Percentiles rank a stretch among this genome's conserved stretches.
phyloP scores from a whole-genome alignment of 2,888 invertebrate species.

The Morpho achilles region DNA sequence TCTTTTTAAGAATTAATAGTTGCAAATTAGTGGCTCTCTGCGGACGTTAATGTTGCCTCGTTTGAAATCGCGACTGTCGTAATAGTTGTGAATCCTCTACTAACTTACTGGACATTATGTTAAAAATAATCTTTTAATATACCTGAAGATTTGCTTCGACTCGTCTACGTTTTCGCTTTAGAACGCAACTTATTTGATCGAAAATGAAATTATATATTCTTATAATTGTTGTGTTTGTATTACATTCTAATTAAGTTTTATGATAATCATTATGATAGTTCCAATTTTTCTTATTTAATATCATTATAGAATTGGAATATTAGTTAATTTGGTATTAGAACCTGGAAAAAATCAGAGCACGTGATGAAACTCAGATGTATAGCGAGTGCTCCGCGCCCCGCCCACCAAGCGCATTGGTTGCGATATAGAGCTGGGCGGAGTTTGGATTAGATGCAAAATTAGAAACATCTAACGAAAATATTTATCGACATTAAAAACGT shows the following conservation, averaged over 20 bases:
- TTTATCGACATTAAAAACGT: neutral
- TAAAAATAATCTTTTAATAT: too few species aligned
- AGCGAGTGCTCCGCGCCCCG: slow-evolving; percentile 47
- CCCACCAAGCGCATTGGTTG: slow-evolving; percentile 65
- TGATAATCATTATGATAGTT: too few species aligned
- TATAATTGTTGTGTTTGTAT: too few species aligned
- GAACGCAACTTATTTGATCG: too few species aligned
- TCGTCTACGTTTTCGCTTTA: too few species aligned
- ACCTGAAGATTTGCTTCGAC: too few species aligned
- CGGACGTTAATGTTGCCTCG: slow-evolving; percentile 48
- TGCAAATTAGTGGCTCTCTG: slow-evolving; percentile 65
- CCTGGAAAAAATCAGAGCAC: slow-evolving; percentile 27
- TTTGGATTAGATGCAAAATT: slow-evolving; percentile 67
- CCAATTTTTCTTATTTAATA: too few species aligned
- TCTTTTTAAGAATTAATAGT: slow-evolving; percentile 66
- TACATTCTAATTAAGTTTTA: too few species aligned
- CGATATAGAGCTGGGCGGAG: slow-evolving; percentile 64
- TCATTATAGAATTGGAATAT: too few species aligned
- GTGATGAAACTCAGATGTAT: slow-evolving; percentile 53
- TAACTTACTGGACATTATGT: too few species aligned
- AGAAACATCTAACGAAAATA: slow-evolving; percentile 41
- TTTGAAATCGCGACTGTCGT: slow-evolving; percentile 11
- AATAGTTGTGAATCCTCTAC: slow-evolving; percentile 1
- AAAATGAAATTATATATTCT: too few species aligned
- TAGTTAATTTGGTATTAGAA: slow-evolving; percentile 1